Base-by-base conservation (phyloP, 2,888 invertebrate species). In the Lycia hirtaria region DNA sequence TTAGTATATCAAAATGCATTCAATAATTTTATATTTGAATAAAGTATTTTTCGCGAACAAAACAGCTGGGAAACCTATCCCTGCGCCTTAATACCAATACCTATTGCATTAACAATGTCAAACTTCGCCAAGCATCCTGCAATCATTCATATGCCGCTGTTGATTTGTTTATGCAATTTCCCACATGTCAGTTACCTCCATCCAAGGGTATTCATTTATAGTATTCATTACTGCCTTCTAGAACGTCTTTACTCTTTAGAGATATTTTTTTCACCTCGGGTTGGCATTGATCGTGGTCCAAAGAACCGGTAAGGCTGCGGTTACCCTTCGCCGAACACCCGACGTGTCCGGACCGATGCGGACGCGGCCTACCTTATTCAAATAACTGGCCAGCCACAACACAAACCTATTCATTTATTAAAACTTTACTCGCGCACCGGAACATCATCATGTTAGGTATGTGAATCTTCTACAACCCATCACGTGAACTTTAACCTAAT, bases 281-380 rank as follows among this genome's bases (percentile, higher is more conserved):
- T 76, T 81, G 87, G 86, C 88, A 87, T 89, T 89, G 90, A 81
- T 82, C 84, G 80, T 79, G 79, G 83, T 78, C 80, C 81, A 82
- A 78, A 79, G 83, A 88, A 90, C 90, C 90, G 90, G 90, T 89
- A 88, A 71, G 78, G 75, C 78, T 81, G 84, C 73, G 83, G 89
- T 85, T 87, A 86, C 87, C 88, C 88, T 88, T 88, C 91, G 83
- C 80, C 82, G 81, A 79, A 73, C 84, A 80, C 76, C 76, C 72
- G 64, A 70, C 69, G 72, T 71, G 69, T 40, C 47, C 20, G 26
- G 32, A 63, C 68, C 70, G 67, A 70, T 65, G 56, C 45, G 41
- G 43, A 44, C 56, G 44, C 24, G 62, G 64, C 71, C 67, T 67
- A 71, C 69, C 70, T 72, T 75, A 78, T 74, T 72, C 66, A 75